Evolutionary conservation across 2,888 invertebrate species (phyloP).

Genomic region (Acronicta psi): DNA sequence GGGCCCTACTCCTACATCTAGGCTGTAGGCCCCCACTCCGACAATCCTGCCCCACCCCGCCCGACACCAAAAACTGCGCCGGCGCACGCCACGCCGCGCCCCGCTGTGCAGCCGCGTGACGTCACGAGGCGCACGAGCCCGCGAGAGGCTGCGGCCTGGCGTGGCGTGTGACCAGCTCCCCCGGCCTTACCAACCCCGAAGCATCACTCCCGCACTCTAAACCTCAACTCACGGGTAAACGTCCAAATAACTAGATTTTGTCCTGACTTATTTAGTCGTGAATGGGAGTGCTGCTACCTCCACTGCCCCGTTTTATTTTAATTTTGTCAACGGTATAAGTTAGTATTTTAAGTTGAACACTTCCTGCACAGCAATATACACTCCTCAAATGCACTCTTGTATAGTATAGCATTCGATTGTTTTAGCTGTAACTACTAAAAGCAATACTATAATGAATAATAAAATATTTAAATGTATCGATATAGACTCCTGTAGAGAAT

Average conservation of each 20-base stretch:
- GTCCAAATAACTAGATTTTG: constrained; percentile 48
- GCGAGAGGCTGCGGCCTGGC: not conserved
- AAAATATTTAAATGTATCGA: constrained; percentile 23
- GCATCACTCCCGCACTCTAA: constrained; percentile 47
- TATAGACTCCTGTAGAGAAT: constrained; percentile 31
- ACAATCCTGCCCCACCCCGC: constrained; percentile 65
- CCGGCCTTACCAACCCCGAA: constrained; percentile 21
- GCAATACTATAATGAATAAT: constrained; percentile 22
- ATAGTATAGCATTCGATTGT: constrained; percentile 47
- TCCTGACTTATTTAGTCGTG: constrained; percentile 38
- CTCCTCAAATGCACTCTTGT: constrained; percentile 60
- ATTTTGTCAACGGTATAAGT: constrained; percentile 56
- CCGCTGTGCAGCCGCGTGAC: constrained; percentile 7
- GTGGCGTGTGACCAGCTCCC: constrained; percentile 19
- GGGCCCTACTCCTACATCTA: constrained; percentile 98
- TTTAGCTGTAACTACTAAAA: constrained; percentile 37
- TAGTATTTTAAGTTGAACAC: constrained; percentile 54
- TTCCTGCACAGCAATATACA: constrained; percentile 64
- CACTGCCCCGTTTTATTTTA: constrained; percentile 54
- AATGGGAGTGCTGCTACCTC: constrained; percentile 51
- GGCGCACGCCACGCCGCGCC: constrained; percentile 17
- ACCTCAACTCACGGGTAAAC: constrained; percentile 42
- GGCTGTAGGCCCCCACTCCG: constrained; percentile 73
- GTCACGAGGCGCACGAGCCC: constrained; percentile 1
- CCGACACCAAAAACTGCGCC: constrained; percentile 14